Evolutionary conservation across 2,113 vertebrate species (phyloP), one percentile per base, ranked within the genome.

Genomic region (Toxotes chatareus): DNA sequence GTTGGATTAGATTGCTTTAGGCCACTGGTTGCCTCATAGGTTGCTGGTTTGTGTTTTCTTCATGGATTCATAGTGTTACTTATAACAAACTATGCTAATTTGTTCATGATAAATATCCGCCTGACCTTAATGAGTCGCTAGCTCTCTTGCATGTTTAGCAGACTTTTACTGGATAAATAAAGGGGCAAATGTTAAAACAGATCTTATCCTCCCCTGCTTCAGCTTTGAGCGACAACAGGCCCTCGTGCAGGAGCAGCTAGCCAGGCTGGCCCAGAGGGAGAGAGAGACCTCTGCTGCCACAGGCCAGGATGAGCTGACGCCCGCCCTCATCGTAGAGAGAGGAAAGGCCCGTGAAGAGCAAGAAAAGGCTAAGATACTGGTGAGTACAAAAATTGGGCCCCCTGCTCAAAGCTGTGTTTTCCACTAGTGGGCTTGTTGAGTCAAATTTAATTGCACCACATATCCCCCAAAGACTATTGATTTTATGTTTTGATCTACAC

Each of bases 151-250:
- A 70, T 68, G 17, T 57, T 67, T 14, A 64, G 32, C 12, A 38
- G 16, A 11, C 59, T 16, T 19, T 59, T 0, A 16, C n/a, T 53
- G 16, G n/a, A 44, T 79, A 34, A 62, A 79, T 59, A 38, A 47
- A 71, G 34, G 47, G 12, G 59, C 4, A 44, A 56, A 81, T 42
- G 59, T 71, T 76, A 56, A 71, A 73, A 82, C 27, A 31, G 17
- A 8, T 67, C 8, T 86, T 46, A 46, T 84, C 21, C 66, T 59
- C 2, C 19, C 17, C 57, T 71, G 13, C 49, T 59, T 55, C 55
- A 95, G 98, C 90, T 98, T 96, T 79, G 96, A 96, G 84, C 89
- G 75, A 38, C 96, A 98, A 21, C 96, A 97, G 89, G 94, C 95
- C 1, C 73, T 95, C 68, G 91, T 97, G 68, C 96, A 96, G 76